Conservation (phyloP, 2,113 vertebrate genomes). For the Petroica traversi region DNA sequence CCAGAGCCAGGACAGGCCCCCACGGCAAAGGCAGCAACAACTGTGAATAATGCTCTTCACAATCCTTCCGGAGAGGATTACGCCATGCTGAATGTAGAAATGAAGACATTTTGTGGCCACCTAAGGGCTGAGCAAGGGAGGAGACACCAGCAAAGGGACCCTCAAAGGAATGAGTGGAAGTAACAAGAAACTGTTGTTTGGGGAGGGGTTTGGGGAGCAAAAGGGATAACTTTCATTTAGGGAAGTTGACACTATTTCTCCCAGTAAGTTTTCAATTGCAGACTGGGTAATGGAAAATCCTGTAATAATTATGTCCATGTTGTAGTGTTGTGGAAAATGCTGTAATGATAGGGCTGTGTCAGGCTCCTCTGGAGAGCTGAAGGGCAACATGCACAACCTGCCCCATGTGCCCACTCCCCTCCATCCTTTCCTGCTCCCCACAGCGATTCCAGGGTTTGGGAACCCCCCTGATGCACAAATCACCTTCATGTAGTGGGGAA, state of each 20-base stretch:
- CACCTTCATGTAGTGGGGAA: not conserved
- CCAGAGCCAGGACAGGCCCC: fast-evolving
- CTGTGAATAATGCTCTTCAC: not conserved
- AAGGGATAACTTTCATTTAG: not conserved
- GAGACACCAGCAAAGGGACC: not conserved
- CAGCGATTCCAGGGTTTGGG: not conserved
- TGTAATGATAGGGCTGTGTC: not conserved
- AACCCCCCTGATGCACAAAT: not conserved
- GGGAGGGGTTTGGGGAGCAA: fast-evolving
- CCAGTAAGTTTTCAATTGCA: constrained; percentile 29
- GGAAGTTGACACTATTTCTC: not conserved
- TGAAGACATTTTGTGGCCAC: not conserved
- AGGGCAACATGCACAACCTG: fast-evolving
- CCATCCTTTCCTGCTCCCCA: not conserved
- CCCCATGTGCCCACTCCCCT: fast-evolving
- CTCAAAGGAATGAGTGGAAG: fast-evolving
- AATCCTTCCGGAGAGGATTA: not conserved
- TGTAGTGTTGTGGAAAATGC: constrained; percentile 23
- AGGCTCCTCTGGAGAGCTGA: not conserved
- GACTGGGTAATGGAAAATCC: not conserved
- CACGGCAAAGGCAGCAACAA: not conserved
- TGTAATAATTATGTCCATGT: not conserved
- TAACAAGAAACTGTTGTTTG: not conserved
- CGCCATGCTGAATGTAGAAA: not conserved
- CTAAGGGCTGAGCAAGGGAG: not conserved